Evolutionary conservation across 2,113 vertebrate genomes (phyloP), one percentile per base, ranked within the genome.

Genomic region (Hyaena hyaena): DNA sequence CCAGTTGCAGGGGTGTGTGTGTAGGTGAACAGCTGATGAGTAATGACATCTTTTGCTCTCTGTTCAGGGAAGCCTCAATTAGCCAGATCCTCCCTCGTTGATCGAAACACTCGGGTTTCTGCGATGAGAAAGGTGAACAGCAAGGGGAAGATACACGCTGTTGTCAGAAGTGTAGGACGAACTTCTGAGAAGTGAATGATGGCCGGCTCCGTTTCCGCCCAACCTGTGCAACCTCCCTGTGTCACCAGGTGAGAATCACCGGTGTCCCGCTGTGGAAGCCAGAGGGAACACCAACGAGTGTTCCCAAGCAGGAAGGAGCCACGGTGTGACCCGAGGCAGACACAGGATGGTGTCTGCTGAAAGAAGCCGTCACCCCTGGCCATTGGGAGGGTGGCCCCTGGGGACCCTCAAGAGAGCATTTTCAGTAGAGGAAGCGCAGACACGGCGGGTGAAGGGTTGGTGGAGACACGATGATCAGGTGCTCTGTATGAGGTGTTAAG

Each of bases 251-350:
- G 39, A 68, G 55, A 33, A 19, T n/a, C 31, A 3, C 19, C 31
- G 23, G 10, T 7, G 28, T 19, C n/a, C 16, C 31, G 35, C 48
- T 4, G 23, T 21, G 26, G 65, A 73, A 68, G 68, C 33, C 28
- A 9, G 21, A 28, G 12, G 58, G 43, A 53, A 7, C 65, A 23
- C 43, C 7, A 4, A n/a, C 39, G 80, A 74, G 31, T 4, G 16
- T 23, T 33, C 43, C 10, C 21, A 92, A 26, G 24, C 2, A 7
- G 31, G 39, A n/a, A 39, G 7, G 4, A 4, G 5, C 0, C 24
- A 9, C 24, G 3, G 74, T 3, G 17, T 26, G 55, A 16, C 28
- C 11, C 0, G 0, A 16, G 4, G 7, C 35, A 21, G 39, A 58
- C 0, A 7, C 17, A 21, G 33, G 48, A 11, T 0, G 3, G 33